A percentile compares a stretch with the other conserved stretches of the same genome.
Evolutionary conservation across 2,797 vertebrate genomes (phyloP).

Genomic region (Acanthiza pusilla): DNA sequence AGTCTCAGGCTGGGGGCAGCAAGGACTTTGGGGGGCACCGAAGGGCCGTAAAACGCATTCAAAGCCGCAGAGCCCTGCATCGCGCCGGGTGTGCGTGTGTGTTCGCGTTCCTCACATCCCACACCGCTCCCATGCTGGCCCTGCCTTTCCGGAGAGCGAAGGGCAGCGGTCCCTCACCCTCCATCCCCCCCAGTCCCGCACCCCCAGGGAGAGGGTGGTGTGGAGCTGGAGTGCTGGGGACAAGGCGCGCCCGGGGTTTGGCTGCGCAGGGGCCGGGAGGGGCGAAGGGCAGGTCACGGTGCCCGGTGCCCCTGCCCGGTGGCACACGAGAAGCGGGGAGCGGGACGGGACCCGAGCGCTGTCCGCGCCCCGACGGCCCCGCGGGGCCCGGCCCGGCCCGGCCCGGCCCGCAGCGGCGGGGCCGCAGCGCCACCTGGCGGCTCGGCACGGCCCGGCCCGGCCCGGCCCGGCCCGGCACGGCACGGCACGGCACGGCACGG

Average conservation of each 20-base stretch:
- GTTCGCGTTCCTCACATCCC: neutral
- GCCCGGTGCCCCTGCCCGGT: neutral
- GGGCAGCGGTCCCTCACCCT: neutral
- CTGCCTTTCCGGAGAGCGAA: neutral
- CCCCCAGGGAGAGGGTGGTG: neutral
- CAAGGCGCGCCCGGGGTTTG: neutral
- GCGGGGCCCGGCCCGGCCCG: neutral
- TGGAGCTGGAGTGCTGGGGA: accelerated
- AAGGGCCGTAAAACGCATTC: neutral
- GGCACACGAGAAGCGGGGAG: too few relatives aligned
- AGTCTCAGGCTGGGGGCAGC: neutral
- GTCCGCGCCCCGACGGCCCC: neutral
- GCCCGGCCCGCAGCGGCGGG: neutral
- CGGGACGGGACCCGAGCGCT: neutral
- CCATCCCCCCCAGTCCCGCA: accelerated
- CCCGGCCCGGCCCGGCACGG: neutral
- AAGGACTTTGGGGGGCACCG: neutral
- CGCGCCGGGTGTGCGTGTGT: neutral
- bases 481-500: neutral
- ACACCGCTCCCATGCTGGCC: neutral
- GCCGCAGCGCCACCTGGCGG: neutral
- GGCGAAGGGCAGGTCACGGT: too few relatives aligned
- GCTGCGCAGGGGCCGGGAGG: neutral
- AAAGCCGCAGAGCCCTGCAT: neutral
- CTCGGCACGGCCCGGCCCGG: neutral